Conservation (phyloP, 2,797 vertebrate genomes). For the Hippoglossus hippoglossus region DNA sequence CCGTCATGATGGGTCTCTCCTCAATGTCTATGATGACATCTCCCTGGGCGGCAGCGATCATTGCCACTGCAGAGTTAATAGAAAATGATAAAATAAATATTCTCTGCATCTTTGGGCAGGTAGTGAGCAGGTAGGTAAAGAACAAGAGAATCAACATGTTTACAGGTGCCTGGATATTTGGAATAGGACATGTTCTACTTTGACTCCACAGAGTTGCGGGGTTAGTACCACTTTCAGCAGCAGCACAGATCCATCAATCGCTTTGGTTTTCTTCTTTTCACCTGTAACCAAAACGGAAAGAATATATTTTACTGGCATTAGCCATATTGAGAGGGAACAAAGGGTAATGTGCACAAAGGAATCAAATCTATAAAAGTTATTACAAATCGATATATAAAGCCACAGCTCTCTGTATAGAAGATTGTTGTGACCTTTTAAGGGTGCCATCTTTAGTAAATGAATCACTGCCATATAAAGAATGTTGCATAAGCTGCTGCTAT, state of each 20-base stretch:
- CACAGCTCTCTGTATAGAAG: background rate
- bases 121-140: conserved; percentile 86
- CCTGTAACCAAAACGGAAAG: conserved; percentile 78
- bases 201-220: background rate
- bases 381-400: background rate
- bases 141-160: background rate
- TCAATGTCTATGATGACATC: conserved; percentile 92
- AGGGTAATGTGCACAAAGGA: background rate
- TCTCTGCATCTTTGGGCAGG: conserved; percentile 89
- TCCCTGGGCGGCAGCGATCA: conserved; percentile 82
- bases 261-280: conserved; percentile 98
- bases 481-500: background rate
- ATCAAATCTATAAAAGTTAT: background rate
- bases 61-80: conserved; percentile 78
- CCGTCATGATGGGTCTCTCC: conserved; percentile 85
- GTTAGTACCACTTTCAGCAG: conserved; percentile 93
- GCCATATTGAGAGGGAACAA: no score
- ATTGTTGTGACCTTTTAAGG: conserved; percentile 72
- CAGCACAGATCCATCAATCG: conserved; percentile 91
- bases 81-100: background rate
- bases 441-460: conserved; percentile 21
- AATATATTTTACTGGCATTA: background rate
- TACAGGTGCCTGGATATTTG: background rate
- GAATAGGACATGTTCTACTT: background rate
- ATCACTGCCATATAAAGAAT: conserved; percentile 8